These are phyloP conservation scores for Oegoconia quadripuncta DNA, from an alignment of 2,888 invertebrate species.

Conservation along the genomic window DNA sequence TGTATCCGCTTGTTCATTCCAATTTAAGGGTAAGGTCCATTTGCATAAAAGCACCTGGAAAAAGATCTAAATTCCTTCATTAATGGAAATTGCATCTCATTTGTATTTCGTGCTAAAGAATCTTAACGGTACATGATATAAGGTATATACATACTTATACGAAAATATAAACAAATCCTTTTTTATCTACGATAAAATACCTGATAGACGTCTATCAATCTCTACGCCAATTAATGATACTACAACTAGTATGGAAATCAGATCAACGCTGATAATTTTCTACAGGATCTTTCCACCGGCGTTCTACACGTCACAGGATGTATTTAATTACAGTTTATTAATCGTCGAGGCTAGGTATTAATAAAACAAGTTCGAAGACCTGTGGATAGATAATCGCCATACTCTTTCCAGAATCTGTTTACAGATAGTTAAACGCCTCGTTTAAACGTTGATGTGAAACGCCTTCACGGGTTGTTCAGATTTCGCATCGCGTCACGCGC, in stretches of 20 bases:
- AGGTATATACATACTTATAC: neutral
- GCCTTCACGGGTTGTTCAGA: neutral
- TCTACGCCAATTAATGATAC: conserved; percentile 30
- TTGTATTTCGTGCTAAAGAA: neutral
- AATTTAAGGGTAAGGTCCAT: neutral
- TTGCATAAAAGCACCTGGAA: neutral
- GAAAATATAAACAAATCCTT: conserved; percentile 5
- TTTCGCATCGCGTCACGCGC: no score
- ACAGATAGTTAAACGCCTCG: no score
- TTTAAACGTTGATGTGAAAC: no score
- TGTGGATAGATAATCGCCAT: conserved; percentile 29
- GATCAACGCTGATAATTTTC: conserved; percentile 27
- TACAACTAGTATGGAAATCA: conserved; percentile 38
- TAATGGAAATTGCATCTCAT: conserved; percentile 4
- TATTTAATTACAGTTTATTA: conserved; percentile 45
- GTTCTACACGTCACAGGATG: conserved; percentile 32
- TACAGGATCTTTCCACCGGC: conserved; percentile 22
- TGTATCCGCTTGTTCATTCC: conserved; percentile 19
- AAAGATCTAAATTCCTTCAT: neutral
- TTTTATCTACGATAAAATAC: conserved; percentile 3
- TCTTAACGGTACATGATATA: neutral
- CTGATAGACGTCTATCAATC: conserved; percentile 28
- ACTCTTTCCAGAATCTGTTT: conserved; percentile 31
- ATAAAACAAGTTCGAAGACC: conserved; percentile 33
- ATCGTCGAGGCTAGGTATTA: conserved; percentile 34